A percentile compares a stretch with the other conserved stretches of the same genome.
These are phyloP conservation scores for Ericerus pela DNA, from an alignment of 1,140 invertebrate genomes.

Conservation along the genomic window DNA sequence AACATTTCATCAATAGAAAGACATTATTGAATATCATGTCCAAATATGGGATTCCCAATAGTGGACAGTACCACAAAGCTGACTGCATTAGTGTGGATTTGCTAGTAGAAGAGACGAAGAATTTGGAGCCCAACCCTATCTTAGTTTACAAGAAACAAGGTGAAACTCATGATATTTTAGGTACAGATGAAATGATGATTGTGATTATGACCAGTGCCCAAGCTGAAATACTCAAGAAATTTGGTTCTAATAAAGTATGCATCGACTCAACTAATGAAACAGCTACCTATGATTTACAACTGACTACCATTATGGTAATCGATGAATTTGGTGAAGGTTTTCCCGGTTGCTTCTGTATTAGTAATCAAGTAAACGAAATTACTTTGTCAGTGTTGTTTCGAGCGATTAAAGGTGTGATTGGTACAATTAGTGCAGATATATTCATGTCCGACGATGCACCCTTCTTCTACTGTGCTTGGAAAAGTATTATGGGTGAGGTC, in stretches of 20 bases:
- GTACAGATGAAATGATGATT: conserved; percentile 11
- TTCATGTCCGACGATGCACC: conserved; percentile 6
- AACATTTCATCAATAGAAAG: conserved; percentile 7
- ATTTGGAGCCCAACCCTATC: neutral
- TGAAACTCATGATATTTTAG: neutral
- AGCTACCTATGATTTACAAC: conserved; percentile 12
- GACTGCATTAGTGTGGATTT: conserved; percentile 10
- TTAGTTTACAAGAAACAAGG: conserved; percentile 8
- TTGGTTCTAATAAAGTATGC: conserved; percentile 12
- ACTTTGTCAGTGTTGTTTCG: conserved; percentile 7
- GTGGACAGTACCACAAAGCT: neutral
- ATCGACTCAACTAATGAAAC: conserved; percentile 12
- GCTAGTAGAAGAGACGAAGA: neutral
- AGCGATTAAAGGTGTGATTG: neutral
- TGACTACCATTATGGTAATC: conserved; percentile 14
- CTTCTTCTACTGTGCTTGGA: conserved; percentile 13
- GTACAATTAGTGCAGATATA: neutral
- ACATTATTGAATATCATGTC: conserved; percentile 4
- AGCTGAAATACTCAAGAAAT: conserved; percentile 6
- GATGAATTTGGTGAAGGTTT: conserved; percentile 16
- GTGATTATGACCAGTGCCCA: conserved; percentile 16
- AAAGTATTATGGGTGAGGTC: conserved; percentile 3
- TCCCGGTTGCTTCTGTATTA: conserved; percentile 16
- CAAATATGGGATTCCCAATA: neutral
- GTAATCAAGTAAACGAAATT: conserved; percentile 2